Evolutionary conservation across 1,140 invertebrate species (phyloP).

Genomic region (Callitettix versicolor): DNA sequence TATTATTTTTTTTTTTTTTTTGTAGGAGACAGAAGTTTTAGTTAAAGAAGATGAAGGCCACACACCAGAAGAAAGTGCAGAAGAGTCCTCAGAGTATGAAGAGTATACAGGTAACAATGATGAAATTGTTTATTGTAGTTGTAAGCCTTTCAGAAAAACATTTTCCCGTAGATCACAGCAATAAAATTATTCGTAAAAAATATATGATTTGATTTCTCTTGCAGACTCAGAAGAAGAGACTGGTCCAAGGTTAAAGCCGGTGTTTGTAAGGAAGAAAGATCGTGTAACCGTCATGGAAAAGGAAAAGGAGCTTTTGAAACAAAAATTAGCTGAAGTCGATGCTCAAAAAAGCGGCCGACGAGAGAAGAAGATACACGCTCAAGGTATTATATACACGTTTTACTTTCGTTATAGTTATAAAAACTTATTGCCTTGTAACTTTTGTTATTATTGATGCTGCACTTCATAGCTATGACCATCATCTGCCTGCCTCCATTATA

Average conservation of each 20-base stretch:
- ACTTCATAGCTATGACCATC: no score
- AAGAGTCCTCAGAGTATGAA: slow-evolving; percentile 69
- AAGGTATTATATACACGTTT: no score
- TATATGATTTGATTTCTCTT: no score
- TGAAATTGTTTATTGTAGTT: slow-evolving; percentile 18
- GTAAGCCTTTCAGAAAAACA: slow-evolving; percentile 1
- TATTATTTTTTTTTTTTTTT: slow-evolving; percentile 15
- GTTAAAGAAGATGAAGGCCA: slow-evolving; percentile 54
- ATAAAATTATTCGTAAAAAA: neutral
- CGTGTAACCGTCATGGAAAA: slow-evolving; percentile 90
- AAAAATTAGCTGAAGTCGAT: slow-evolving; percentile 74
- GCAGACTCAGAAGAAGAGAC: slow-evolving; percentile 74
- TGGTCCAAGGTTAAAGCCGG: slow-evolving; percentile 84
- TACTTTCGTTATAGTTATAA: no score
- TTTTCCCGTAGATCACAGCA: neutral
- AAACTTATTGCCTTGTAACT: no score
- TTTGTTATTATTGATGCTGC: no score
- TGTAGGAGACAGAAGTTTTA: slow-evolving; percentile 37
- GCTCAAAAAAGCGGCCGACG: slow-evolving; percentile 68
- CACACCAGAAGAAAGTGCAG: slow-evolving; percentile 56
- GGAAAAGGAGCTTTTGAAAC: slow-evolving; percentile 74
- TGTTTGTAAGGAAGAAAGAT: slow-evolving; percentile 92
- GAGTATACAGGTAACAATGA: slow-evolving; percentile 85
- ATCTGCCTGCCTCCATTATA: no score
- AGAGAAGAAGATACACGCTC: slow-evolving; percentile 71